Base-by-base conservation (phyloP, 2,888 invertebrate species). In the Agrilus biguttatus region DNA sequence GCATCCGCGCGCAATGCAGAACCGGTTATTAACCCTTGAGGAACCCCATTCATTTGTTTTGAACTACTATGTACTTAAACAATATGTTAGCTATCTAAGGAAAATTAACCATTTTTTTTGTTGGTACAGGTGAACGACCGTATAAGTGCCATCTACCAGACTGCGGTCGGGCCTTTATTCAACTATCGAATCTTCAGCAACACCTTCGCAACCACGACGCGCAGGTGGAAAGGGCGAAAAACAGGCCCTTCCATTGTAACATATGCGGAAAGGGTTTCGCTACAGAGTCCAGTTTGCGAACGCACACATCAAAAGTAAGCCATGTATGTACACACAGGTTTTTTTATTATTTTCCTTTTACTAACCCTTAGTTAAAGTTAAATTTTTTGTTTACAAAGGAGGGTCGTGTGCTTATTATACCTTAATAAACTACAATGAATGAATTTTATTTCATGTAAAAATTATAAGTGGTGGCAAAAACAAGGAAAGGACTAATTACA, bases 181-280 rank as follows among this genome's bases (percentile, higher is more conserved):
- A 95, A 70, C 77, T 95, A 55, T 92, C 92, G 45, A 95, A 95
- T 68, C 79, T 95, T 10, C 93, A 95, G 64, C 95, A 95, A 65
- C 93, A 95, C 66, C 78, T 93, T 51, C 73, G 93, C 52, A 95
- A 93, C 71, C 93, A 95, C 69, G 95, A 93, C 64, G 91, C 92
- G 45, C 92, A 93, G 67, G 86, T 91, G 52, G 91, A 92, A 61
- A 77, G 92, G 53, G 90, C 92, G 60, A 92, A 92, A 69, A 92
- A 91, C 70, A 75, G 92, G 49, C 92, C 92, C 42, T 93, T 91
- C 69, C 91, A 93, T 63, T 95, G 95, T 69, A 89, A 86, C 65
- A 91, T 93, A 56, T 95, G 95, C 68, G 92, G 93, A 44, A 91
- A 95, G 63, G 91, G 93, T 37, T 95, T 95, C 65, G 93, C 93